phyloP scores from a whole-genome alignment of 2,113 vertebrate genomes.

The Antechinus flavipes region DNA sequence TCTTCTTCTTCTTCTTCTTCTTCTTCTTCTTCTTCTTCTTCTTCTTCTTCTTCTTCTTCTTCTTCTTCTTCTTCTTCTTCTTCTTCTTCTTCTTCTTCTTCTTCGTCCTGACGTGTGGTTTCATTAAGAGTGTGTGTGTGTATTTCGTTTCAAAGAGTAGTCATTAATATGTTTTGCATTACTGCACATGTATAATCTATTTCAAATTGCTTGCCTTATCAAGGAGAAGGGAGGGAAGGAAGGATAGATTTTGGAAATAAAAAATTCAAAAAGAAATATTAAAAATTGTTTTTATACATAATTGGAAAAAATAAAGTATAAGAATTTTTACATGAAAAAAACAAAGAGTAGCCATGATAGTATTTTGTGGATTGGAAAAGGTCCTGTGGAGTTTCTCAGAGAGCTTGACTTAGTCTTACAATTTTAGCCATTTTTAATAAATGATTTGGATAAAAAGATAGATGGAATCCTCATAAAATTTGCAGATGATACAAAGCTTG shows the following conservation, averaged over 20 bases:
- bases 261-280: background rate
- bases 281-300: background rate
- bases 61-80: background rate
- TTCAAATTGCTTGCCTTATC: background rate
- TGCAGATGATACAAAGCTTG: background rate
- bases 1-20: background rate
- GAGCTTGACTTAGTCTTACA: background rate
- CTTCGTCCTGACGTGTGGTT: background rate
- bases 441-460: background rate
- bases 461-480: background rate
- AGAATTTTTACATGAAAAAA: background rate
- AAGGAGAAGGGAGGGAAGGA: background rate
- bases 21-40: background rate
- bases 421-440: background rate
- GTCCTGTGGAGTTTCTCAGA: background rate
- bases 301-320: background rate
- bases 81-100: background rate
- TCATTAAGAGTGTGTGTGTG: background rate
- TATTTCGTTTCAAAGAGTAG: background rate
- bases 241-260: background rate
- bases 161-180: background rate
- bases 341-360: background rate
- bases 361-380: background rate
- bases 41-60: background rate
- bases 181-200: background rate